Conservation (phyloP, 2,113 vertebrate genomes). For the Ivindomyrus marchei region DNA sequence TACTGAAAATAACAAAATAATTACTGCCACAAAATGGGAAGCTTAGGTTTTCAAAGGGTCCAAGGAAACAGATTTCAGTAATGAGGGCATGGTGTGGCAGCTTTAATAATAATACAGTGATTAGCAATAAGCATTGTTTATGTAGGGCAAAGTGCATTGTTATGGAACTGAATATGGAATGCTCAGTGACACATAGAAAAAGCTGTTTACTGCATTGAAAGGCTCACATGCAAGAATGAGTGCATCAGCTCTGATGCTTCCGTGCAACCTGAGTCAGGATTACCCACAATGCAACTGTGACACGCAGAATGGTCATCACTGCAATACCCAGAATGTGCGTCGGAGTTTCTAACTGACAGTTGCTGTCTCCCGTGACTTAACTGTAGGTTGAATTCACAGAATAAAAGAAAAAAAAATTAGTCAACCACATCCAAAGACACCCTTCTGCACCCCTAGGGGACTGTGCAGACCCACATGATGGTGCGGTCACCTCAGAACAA, state of each 20-base stretch:
- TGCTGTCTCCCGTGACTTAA: conserved; percentile 44
- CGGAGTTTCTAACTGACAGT: conserved; percentile 21
- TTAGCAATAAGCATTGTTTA: not conserved
- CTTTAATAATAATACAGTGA: not conserved
- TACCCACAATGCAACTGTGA: not conserved
- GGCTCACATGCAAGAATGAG: not conserved
- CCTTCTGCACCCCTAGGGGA: conserved; percentile 49
- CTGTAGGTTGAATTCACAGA: conserved; percentile 47
- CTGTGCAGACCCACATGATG: conserved; percentile 41
- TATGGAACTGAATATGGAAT: not conserved
- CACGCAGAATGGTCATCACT: not conserved
- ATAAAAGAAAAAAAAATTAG: conserved; percentile 36
- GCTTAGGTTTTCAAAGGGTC: not conserved
- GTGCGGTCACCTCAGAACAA: conserved; percentile 62
- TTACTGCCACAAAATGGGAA: not conserved
- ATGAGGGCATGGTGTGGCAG: not conserved
- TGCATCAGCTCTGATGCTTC: not conserved
- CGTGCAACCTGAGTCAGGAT: not conserved
- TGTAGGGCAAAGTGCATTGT: not conserved
- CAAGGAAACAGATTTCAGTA: not conserved
- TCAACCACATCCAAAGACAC: conserved; percentile 54
- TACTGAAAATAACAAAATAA: not conserved
- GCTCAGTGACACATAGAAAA: not conserved
- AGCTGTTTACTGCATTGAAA: not conserved
- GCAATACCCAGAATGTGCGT: conserved; percentile 29